Base-by-base conservation (phyloP, 2,113 vertebrate species). In the Eolophus roseicapilla region DNA sequence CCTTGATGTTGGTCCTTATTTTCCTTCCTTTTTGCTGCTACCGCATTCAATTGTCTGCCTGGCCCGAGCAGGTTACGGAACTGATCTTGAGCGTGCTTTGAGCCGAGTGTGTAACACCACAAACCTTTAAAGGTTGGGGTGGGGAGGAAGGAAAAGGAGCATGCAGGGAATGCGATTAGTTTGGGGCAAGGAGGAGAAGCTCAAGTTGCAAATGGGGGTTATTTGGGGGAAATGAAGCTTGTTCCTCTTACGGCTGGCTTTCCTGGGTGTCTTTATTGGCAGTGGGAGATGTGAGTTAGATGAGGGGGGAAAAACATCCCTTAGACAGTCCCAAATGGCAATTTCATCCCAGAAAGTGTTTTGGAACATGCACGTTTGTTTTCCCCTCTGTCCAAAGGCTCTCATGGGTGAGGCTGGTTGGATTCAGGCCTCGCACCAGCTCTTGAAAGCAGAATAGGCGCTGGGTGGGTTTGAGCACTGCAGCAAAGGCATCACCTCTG, bases 361-460 rank as follows among this genome's bases (percentile, higher is more conserved):
- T 84, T 75, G 60, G 75, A 68, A 67, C 1, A 2, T 18, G 31
- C 29, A 7, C 11, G 1, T 68, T 92, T 76, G 3, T 74, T 80
- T 89, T n/a, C 9, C 29, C n/a, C 41, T 67, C 86, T 31, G 2
- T 53, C 28, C 74, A 84, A 77, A 94, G 70, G 63, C 52, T 62
- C 29, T 25, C 10, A 1, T 41, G 78, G 47, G 12, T 35, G 65
- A 82, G 59, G 89, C 50, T 44, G 62, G 46, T 33, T 73, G 91
- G 37, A 16, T n/a, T 60, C 1, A 0, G 50, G 49, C 10, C 49
- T 43, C 0, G 0, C 69, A 29, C 3, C 0, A 0, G 55, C n/a
- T 46, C 60, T 29, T 0, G 0, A 31, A 41, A n/a, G 23, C 19
- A 64, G 19, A 53, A 46, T 14, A 55, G 68, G 19, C 20, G 33